Base-by-base conservation (phyloP, 2,113 vertebrate species). In the Chascanopsetta lugubris region DNA sequence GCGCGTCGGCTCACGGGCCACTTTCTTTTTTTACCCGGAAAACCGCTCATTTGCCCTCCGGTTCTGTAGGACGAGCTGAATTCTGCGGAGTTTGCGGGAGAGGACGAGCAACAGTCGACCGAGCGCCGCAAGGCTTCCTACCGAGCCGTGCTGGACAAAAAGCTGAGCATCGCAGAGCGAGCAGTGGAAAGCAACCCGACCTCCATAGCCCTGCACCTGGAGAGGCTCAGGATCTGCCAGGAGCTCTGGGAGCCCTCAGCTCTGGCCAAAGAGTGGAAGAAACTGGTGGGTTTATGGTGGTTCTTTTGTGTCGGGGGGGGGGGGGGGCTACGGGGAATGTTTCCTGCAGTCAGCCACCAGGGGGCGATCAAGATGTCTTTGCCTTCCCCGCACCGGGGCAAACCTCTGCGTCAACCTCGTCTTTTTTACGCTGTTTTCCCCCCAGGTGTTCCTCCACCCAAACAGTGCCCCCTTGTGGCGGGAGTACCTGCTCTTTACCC, bases 241-340 rank as follows among this genome's bases (percentile, higher is more conserved):
- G 97, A 97, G 68, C 93, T 99, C 56, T 98, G 95, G 96, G 96
- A 99, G 68, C 92, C 94, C 1, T 55, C 94, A 0, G 73, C 85
- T 4, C 82, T 99, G 77, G 73, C 94, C 72, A 97, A 94, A 53
- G 97, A 98, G 70, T 99, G 97, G 97, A 96, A 96, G 89, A 98
- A 97, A 38, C 90, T 99, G 42, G 93, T 89, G 6, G 34, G 78
- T 63, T 15, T 12, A 2, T 18, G 34, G n/a, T n/a, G n/a, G n/a
- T n/a, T n/a, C n/a, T n/a, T n/a, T n/a, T n/a, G n/a, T n/a, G n/a
- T n/a, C n/a, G n/a, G 8, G 21, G 36, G 24, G 15, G 27, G 32
- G 32, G 9, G 12, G 32, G 32, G 32, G 9, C 12, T 34, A 34
- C 4, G 32, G n/a, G n/a, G n/a, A n/a, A 34, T 3, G 9, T 34